Evolutionary conservation across 2,113 vertebrate species (phyloP), one percentile per base, ranked within the genome.

Genomic region (Physeter macrocephalus): DNA sequence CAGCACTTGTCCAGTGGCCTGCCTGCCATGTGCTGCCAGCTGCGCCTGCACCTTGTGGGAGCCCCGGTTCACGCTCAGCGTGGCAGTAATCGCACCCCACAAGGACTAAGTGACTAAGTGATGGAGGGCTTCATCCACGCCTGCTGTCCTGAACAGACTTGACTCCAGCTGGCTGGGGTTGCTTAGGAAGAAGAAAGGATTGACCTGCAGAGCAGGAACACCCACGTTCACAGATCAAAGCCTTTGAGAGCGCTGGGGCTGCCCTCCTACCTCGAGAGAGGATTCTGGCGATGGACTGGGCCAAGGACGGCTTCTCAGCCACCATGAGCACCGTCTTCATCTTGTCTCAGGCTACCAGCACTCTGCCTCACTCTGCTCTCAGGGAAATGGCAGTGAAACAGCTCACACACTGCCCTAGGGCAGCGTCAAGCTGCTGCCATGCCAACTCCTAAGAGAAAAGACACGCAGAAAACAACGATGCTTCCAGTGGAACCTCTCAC

Each of bases 281-380:
- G 95, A 99, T 99, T 98, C 99, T 99, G 96, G 99, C 99, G 13
- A 99, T 99, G 31, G 99, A 99, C 97, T 99, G 99, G 59, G 99
- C 99, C 98, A 99, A 88, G 2, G 99, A 99, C 0, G 99, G 99
- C 96, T 99, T 99, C 98, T 99, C 99, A 0, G 99, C 99, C 10
- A 99, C 99, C 99, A 99, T 99, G 1, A 99, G 20, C 43, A 99
- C 99, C 0, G 99, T 99, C 98, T 97, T 99, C 99, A 99, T 99
- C n/a, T 69, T 98, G 29, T 72, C 41, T 6, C 43, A 0, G 0
- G 18, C 54, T 67, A 8, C 66, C 9, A 21, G 74, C 43, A 2
- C 39, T 78, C 46, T 6, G 78, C 14, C 1, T 6, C 2, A 18
- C 25, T 36, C 49, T 34, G 49, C 84, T 12, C 64, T 66, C n/a